Evolutionary conservation across 2,797 vertebrate species (phyloP).

Genomic region (Rachycentron canadum): DNA sequence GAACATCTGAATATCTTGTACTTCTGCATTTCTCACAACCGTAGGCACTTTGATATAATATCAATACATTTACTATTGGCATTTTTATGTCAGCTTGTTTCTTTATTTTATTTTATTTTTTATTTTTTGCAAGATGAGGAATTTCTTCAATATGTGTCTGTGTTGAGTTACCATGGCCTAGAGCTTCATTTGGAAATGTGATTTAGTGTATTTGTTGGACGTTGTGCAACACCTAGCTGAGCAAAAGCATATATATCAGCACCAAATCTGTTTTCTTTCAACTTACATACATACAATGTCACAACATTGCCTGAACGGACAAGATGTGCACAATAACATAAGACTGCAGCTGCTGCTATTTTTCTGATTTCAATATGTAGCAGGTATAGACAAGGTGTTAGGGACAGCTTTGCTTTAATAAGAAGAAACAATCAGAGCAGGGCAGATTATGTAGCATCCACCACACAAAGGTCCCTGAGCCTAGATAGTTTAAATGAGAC

Average conservation of each 20-base stretch:
- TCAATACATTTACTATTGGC: neutral
- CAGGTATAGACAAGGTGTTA: slow-evolving; percentile 43
- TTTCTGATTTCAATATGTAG: slow-evolving; percentile 25
- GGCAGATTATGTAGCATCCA: slow-evolving; percentile 50
- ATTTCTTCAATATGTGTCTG: neutral
- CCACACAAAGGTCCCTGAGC: slow-evolving; percentile 51
- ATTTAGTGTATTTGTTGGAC: neutral
- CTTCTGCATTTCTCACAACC: neutral
- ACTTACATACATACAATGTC: slow-evolving; percentile 1
- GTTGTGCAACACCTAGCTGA: neutral
- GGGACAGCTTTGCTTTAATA: slow-evolving; percentile 51
- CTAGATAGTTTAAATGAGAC: slow-evolving; percentile 20
- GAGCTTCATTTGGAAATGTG: neutral
- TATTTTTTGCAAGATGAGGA: neutral
- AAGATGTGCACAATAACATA: neutral
- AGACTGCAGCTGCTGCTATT: slow-evolving; percentile 21
- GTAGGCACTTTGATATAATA: neutral
- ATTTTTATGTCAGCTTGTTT: neutral
- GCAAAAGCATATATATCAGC: neutral
- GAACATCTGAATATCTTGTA: neutral
- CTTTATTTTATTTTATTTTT: neutral
- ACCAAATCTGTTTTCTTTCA: neutral
- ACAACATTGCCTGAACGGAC: slow-evolving; percentile 9
- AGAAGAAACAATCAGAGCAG: slow-evolving; percentile 43
- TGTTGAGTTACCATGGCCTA: neutral